Evolutionary conservation across 2,888 invertebrate genomes (phyloP).

Genomic region (Stictocephala bisonia): DNA sequence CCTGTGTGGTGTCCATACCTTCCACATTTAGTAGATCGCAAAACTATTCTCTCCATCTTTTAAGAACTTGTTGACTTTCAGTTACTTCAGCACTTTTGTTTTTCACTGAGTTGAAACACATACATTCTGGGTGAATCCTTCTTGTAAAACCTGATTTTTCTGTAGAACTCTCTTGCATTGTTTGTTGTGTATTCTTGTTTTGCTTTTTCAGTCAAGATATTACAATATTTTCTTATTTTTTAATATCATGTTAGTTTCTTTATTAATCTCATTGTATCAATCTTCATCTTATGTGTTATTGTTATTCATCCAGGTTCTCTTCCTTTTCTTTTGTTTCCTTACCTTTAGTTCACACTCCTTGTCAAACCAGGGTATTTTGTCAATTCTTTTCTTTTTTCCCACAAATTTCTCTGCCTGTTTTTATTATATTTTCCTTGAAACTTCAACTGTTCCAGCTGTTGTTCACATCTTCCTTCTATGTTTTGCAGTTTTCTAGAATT

Average conservation of each 20-base stretch:
- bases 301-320: constrained; percentile 13
- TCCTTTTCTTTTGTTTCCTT: not conserved
- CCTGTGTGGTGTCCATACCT: no score
- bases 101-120: constrained; percentile 22
- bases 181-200: constrained; percentile 36
- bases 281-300: no score
- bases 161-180: constrained; percentile 35
- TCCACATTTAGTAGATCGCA: not conserved
- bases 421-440: constrained; percentile 9
- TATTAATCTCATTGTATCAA: no score
- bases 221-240: constrained; percentile 25
- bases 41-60: constrained; percentile 28
- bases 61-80: constrained; percentile 4
- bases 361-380: constrained; percentile 44
- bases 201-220: constrained; percentile 29
- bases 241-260: constrained; percentile 28
- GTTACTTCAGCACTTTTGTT: not conserved
- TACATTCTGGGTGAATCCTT: constrained; percentile 14
- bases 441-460: not conserved
- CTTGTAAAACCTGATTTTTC: constrained; percentile 32
- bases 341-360: constrained; percentile 1
- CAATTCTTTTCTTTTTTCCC: constrained; percentile 34
- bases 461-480: constrained; percentile 10
- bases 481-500: not conserved
- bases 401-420: constrained; percentile 31